These are phyloP conservation scores for Agrotis segetum DNA, from an alignment of 2,888 invertebrate species.

Conservation along the genomic window DNA sequence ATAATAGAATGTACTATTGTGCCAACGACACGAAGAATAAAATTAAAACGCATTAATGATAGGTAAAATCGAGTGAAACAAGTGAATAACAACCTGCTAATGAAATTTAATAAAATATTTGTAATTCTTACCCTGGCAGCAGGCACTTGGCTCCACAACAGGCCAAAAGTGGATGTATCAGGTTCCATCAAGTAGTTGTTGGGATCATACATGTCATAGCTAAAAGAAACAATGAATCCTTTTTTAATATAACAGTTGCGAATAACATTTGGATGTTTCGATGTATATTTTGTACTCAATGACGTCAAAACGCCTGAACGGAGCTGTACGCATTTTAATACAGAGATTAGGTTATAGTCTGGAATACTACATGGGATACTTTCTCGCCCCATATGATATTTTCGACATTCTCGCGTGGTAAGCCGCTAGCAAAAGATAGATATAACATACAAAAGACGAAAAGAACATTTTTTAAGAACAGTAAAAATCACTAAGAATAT, in stretches of 20 bases:
- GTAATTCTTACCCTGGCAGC: slow-evolving; percentile 80
- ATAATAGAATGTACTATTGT: not conserved
- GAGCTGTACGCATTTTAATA: too few relatives aligned
- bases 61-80: not conserved
- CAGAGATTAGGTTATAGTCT: too few relatives aligned
- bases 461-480: not conserved
- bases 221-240: slow-evolving; percentile 66
- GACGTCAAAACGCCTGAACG: too few relatives aligned
- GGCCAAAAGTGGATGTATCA: slow-evolving; percentile 79
- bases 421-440: too few relatives aligned
- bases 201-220: slow-evolving; percentile 80
- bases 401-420: too few relatives aligned
- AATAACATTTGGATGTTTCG: not conserved
- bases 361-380: too few relatives aligned
- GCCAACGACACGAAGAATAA: not conserved
- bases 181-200: slow-evolving; percentile 81
- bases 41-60: not conserved
- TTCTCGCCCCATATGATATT: too few relatives aligned
- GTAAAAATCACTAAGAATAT: not conserved
- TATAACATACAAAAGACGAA: not conserved
- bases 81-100: not conserved
- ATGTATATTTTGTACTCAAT: too few relatives aligned
- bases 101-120: not conserved
- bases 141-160: slow-evolving; percentile 87
- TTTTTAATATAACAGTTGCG: too few relatives aligned